Evolutionary conservation across 2,113 vertebrate genomes (phyloP).

Genomic region (Fregetta grallaria): DNA sequence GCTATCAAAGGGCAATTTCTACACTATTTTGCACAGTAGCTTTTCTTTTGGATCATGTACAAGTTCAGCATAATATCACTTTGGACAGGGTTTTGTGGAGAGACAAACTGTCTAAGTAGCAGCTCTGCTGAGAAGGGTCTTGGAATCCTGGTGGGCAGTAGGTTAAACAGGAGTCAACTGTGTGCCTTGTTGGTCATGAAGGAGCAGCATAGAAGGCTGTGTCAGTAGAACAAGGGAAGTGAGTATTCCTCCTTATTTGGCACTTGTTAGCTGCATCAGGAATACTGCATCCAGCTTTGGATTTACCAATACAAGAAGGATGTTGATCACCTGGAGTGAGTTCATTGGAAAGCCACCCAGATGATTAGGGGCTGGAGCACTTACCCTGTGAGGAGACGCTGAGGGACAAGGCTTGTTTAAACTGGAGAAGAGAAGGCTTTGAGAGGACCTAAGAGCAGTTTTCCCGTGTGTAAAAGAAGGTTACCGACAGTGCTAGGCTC

Average conservation of each 20-base stretch:
- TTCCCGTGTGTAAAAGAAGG: background rate
- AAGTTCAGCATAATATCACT: background rate
- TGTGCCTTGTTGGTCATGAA: background rate
- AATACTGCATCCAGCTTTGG: background rate
- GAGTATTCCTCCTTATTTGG: background rate
- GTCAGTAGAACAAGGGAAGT: background rate
- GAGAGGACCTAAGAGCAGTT: background rate
- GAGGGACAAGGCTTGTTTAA: background rate
- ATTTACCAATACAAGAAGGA: background rate
- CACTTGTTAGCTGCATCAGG: background rate
- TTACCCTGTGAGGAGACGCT: background rate
- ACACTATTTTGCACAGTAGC: background rate
- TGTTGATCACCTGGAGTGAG: rapidly evolving
- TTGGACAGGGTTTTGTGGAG: background rate
- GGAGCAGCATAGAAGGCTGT: background rate
- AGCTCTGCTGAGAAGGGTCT: background rate
- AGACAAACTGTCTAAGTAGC: background rate
- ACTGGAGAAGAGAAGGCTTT: background rate
- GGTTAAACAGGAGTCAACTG: background rate
- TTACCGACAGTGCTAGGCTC: background rate
- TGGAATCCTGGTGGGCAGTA: background rate
- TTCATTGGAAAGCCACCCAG: background rate
- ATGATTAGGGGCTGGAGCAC: background rate
- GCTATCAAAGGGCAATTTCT: background rate
- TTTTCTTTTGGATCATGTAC: background rate